Evolutionary conservation across 2,888 invertebrate species (phyloP).

Genomic region (Chrysodeixis includens): DNA sequence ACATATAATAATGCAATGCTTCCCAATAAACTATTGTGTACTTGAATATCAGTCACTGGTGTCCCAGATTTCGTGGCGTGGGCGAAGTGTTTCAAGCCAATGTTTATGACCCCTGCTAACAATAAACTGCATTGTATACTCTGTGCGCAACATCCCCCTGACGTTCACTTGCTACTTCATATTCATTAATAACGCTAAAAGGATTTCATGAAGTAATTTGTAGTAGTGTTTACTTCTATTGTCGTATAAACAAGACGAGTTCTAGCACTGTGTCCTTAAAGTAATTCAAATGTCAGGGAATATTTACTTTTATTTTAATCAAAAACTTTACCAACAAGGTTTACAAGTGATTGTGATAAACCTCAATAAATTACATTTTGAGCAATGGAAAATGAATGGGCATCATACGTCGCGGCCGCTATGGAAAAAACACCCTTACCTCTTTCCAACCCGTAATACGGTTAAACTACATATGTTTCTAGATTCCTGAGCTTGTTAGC

Average conservation of each 20-base stretch:
- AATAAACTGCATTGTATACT: constrained; percentile 3
- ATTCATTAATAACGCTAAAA: constrained; percentile 3
- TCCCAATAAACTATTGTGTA: constrained; percentile 1
- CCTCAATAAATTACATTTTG: too few relatives aligned
- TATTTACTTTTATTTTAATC: too few relatives aligned
- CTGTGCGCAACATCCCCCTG: not conserved
- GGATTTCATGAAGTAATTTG: not conserved
- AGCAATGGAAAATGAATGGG: too few relatives aligned
- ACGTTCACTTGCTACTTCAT: not conserved
- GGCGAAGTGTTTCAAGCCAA: constrained; percentile 12
- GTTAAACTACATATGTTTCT: not conserved
- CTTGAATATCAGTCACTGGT: constrained; percentile 6
- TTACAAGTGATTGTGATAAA: too few relatives aligned
- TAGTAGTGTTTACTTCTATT: not conserved
- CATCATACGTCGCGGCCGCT: too few relatives aligned
- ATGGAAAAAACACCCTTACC: too few relatives aligned
- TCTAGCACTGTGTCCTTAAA: too few relatives aligned
- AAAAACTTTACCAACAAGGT: too few relatives aligned
- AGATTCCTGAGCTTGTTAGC: not conserved
- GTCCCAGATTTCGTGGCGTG: constrained; percentile 10
- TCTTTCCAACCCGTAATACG: too few relatives aligned
- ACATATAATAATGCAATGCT: not conserved
- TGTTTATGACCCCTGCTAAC: constrained; percentile 6
- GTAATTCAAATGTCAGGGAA: too few relatives aligned
- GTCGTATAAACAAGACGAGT: too few relatives aligned